Base-by-base conservation (phyloP, 1,140 invertebrate genomes). In the Lanistes nyassanus region DNA sequence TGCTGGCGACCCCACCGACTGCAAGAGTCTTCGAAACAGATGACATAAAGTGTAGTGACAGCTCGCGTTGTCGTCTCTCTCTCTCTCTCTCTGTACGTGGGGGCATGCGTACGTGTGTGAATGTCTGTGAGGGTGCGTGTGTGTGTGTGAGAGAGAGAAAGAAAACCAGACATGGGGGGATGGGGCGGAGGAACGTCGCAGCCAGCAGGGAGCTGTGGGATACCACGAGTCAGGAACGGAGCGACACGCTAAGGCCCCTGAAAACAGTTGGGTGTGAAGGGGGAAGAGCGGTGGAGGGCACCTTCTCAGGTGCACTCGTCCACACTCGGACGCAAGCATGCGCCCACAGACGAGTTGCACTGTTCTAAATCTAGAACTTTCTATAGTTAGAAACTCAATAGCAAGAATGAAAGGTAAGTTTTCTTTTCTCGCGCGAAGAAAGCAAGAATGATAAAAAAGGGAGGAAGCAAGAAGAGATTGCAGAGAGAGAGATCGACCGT, bases 71-170 rank as follows among this genome's bases (percentile, higher is more conserved):
- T 39, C 65, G n/a, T 39, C 36, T 39, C 65, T 39, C 36, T 67
- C 65, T 67, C 36, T 39, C 65, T 68, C 34, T 68, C 66, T 68
- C 34, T 68, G 62, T 34, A 9, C 39, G 62, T 65, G 16, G n/a
- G 58, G n/a, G 7, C 31, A 31, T 60, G 58, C 31, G 58, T 60
- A 31, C 31, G 23, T 60, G 58, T 34, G 62, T 66, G 47, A 66
- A 66, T n/a, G 62, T 65, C 19, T 34, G 47, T 37, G 34, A 66
- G 26, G 56, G 64, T 62, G 31, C 47, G n/a, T 31, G 53, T 23
- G 74, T 47, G 31, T 29, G 64, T 7, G 53, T 53, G 34, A 11
- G 60, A 36, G 19, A 66, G 26, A 75, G 51, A 53, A n/a, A 53
- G 34, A 66, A 55, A 60, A 6, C 9, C n/a, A 60, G 58, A 60